Evolutionary conservation across 2,888 invertebrate species (phyloP).

Genomic region (Drosophila ustulata): DNA sequence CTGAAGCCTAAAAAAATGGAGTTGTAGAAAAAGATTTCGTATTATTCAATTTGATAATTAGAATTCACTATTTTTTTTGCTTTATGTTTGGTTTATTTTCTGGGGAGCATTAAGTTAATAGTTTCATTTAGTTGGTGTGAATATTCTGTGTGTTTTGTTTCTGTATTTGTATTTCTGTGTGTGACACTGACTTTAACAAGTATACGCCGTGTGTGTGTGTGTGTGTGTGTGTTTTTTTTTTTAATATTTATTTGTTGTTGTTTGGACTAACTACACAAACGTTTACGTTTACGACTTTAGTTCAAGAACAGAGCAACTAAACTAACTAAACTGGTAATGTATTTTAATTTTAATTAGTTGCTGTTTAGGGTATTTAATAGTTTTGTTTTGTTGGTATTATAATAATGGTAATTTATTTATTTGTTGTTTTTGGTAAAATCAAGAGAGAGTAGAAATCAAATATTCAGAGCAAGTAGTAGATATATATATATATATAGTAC

Average conservation of each 20-base stretch:
- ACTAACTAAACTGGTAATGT: constrained; percentile 54
- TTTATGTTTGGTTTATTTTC: constrained; percentile 10
- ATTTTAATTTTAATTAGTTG: constrained; percentile 21
- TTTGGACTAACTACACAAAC: constrained; percentile 55
- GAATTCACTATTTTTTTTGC: constrained; percentile 9
- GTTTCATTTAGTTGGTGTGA: constrained; percentile 26
- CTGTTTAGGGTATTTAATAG: constrained; percentile 39
- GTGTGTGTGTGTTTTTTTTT: constrained; percentile 15
- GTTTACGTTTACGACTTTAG: constrained; percentile 57
- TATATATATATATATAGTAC: constrained; percentile 37
- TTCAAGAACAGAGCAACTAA: constrained; percentile 58
- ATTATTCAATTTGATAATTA: constrained; percentile 40
- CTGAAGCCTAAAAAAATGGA: constrained; percentile 47
- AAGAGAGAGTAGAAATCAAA: constrained; percentile 44
- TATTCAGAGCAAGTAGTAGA: constrained; percentile 25
- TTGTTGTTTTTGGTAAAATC: constrained; percentile 32
- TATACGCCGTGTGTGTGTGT: neutral
- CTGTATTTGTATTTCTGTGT: neutral
- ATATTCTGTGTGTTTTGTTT: neutral
- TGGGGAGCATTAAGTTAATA: constrained; percentile 22
- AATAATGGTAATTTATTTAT: constrained; percentile 5
- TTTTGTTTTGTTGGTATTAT: constrained; percentile 18
- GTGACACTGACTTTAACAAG: too few relatives aligned
- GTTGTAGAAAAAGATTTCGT: constrained; percentile 49
- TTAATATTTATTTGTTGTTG: constrained; percentile 32